Evolutionary conservation across 2,888 invertebrate species (phyloP).

Genomic region (Leptarthrus brevirostris): DNA sequence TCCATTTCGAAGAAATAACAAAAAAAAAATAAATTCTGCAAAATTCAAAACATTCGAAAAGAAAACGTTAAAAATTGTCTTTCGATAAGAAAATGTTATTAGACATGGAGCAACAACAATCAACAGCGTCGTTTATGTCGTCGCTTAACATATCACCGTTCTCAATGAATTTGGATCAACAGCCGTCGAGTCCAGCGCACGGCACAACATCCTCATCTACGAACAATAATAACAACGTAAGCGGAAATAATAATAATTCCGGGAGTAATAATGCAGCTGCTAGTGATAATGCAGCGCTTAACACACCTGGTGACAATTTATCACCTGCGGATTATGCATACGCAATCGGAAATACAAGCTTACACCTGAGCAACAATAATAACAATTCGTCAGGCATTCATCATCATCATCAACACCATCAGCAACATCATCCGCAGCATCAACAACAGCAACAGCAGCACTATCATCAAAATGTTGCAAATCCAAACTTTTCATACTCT

Average conservation of each 20-base stretch:
- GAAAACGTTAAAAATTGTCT: conserved; percentile 3
- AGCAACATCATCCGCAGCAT: conserved; percentile 58
- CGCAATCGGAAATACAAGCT: conserved; percentile 63
- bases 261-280: conserved; percentile 49
- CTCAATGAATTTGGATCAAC: conserved; percentile 77
- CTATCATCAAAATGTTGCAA: conserved; percentile 61
- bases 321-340: conserved; percentile 69
- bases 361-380: conserved; percentile 58
- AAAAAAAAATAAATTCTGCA: conserved; percentile 1
- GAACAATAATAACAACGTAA: conserved; percentile 51
- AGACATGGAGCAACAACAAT: conserved; percentile 86
- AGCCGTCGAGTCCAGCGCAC: conserved; percentile 74
- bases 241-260: conserved; percentile 44
- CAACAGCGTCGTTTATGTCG: conserved; percentile 85
- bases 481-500: conserved; percentile 66
- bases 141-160: conserved; percentile 91
- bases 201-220: conserved; percentile 59
- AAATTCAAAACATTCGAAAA: not conserved
- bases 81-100: conserved; percentile 74
- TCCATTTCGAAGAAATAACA: not conserved
- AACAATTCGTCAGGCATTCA: conserved; percentile 57
- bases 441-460: conserved; percentile 61
- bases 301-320: conserved; percentile 54
- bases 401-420: conserved; percentile 60
- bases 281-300: conserved; percentile 55